Evolutionary conservation across 2,797 vertebrate species (phyloP).

Genomic region (Hoplostethus atlanticus): DNA sequence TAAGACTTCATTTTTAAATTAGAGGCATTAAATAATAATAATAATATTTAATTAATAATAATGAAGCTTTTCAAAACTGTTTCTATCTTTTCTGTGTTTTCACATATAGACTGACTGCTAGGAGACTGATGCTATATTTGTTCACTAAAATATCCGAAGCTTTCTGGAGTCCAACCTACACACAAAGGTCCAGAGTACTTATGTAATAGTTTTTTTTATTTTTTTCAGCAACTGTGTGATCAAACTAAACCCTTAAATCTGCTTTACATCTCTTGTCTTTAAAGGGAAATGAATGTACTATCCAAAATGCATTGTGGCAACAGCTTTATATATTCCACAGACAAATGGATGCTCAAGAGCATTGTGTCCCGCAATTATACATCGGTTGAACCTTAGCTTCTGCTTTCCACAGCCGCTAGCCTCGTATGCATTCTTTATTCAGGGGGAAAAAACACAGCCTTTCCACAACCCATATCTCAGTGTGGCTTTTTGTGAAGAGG

Average conservation of each 20-base stretch:
- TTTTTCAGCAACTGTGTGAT: not conserved
- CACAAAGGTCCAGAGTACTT: not conserved
- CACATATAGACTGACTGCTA: too few relatives aligned
- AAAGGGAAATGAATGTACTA: not conserved
- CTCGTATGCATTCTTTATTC: slow-evolving; percentile 55
- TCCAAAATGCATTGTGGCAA: not conserved
- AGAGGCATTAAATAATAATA: too few relatives aligned
- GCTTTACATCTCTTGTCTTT: slow-evolving; percentile 9
- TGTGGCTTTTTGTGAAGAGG: slow-evolving; percentile 61
- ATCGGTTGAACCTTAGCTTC: slow-evolving; percentile 24
- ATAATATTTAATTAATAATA: too few relatives aligned
- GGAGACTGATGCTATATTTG: too few relatives aligned
- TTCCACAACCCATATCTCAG: slow-evolving; percentile 61
- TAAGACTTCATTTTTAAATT: too few relatives aligned
- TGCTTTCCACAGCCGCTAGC: not conserved
- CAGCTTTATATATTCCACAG: not conserved
- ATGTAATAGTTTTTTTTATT: too few relatives aligned
- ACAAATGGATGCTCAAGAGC: slow-evolving; percentile 19
- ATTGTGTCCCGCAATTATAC: slow-evolving; percentile 25
- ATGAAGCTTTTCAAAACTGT: too few relatives aligned
- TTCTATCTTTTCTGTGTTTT: too few relatives aligned
- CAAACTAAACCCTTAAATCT: not conserved
- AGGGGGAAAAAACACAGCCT: slow-evolving; percentile 44
- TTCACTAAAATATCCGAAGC: too few relatives aligned
- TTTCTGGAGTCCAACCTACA: not conserved